Conservation (phyloP, 2,888 invertebrate species). For the Nephrotoma appendiculata region DNA sequence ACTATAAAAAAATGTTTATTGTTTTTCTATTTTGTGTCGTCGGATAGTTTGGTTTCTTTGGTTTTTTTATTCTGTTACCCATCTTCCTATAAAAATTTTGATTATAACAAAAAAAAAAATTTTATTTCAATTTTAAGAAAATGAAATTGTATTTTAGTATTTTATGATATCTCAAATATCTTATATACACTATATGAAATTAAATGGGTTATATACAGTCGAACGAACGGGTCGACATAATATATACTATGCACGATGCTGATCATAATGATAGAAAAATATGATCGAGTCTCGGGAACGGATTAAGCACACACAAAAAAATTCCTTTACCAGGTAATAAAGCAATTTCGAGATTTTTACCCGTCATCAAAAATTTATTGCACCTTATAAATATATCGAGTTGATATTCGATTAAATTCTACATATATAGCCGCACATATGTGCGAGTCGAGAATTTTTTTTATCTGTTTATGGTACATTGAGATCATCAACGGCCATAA, state of each 20-base stretch:
- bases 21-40: not conserved
- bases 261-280: not conserved
- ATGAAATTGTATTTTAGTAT: not conserved
- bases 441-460: not conserved
- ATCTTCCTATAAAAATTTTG: not conserved
- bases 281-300: not conserved
- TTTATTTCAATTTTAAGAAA: not conserved
- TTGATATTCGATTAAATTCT: not conserved
- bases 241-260: not conserved
- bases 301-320: not conserved
- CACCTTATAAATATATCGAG: not conserved
- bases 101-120: not conserved
- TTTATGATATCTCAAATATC: not conserved
- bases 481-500: not conserved
- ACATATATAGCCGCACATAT: not conserved
- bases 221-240: not conserved
- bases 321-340: not conserved
- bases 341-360: not conserved
- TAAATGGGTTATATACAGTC: not conserved
- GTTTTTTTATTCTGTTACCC: not conserved
- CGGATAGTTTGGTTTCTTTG: not conserved
- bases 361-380: not conserved
- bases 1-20: not conserved
- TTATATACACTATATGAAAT: not conserved
- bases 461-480: not conserved